A percentile compares a stretch with the other conserved stretches of the same genome.
These are phyloP conservation scores for Pangasius mekongensis DNA, from an alignment of 2,797 vertebrate species.

Conservation along the genomic window DNA sequence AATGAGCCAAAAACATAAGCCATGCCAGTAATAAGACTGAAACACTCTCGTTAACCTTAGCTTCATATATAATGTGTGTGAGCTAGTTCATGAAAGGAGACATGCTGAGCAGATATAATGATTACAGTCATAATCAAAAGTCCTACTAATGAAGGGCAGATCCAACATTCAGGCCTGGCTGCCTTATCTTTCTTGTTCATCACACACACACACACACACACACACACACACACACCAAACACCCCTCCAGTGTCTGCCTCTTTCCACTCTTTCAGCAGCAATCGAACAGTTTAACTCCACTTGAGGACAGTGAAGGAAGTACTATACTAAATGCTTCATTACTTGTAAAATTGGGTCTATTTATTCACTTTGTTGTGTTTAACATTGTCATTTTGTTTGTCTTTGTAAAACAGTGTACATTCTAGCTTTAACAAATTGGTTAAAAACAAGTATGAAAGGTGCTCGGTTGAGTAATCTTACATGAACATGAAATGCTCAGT, in stretches of 20 bases:
- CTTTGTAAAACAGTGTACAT: neutral
- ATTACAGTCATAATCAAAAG: conserved; percentile 5
- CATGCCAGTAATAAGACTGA: neutral
- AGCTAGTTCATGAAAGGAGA: neutral
- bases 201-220: neutral
- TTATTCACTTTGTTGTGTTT: neutral
- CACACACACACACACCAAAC: neutral
- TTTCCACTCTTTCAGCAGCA: conserved; percentile 6
- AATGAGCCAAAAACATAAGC: conserved; percentile 1
- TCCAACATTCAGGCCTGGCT: neutral
- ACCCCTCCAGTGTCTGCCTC: neutral
- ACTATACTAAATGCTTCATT: conserved; percentile 15
- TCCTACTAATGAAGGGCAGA: neutral
- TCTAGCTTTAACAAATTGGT: neutral
- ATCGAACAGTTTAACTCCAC: conserved; percentile 1
- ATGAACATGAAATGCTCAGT: neutral
- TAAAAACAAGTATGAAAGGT: neutral
- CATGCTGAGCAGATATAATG: neutral
- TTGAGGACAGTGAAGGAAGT: neutral
- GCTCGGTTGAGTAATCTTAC: neutral
- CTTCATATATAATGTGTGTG: conserved; percentile 2
- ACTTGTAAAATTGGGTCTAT: conserved; percentile 11
- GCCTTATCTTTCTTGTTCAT: neutral
- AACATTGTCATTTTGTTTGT: conserved; percentile 8
- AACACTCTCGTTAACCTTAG: conserved; percentile 17